phyloP scores from a whole-genome alignment of 2,113 vertebrate genomes.

The Silurus meridionalis region DNA sequence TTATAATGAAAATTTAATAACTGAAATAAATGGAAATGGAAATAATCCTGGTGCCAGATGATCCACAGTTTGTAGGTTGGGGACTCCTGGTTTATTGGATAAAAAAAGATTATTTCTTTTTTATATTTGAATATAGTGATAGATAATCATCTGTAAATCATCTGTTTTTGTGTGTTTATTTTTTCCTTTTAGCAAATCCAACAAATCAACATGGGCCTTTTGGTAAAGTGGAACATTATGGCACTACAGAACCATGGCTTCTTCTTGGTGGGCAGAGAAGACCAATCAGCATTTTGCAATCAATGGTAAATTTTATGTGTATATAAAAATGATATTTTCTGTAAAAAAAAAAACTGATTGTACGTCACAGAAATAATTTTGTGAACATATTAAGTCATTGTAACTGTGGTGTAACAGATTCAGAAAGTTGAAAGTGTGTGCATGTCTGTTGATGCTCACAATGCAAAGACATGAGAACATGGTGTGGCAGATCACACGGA shows the following conservation, averaged over 20 bases:
- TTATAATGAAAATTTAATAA: too few species aligned
- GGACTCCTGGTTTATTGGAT: too few species aligned
- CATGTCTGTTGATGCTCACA: too few species aligned
- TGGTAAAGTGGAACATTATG: slow-evolving; percentile 64
- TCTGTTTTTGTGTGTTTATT: background rate
- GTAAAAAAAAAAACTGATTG: background rate
- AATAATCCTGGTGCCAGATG: too few species aligned
- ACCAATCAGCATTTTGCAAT: slow-evolving; percentile 61
- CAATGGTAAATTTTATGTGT: slow-evolving; percentile 67
- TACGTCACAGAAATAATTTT: background rate
- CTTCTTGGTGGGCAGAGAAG: slow-evolving; percentile 75
- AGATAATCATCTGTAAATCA: background rate
- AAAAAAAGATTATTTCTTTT: too few species aligned
- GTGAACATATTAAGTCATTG: background rate
- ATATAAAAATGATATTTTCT: background rate
- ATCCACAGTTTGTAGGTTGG: too few species aligned
- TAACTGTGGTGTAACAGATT: background rate
- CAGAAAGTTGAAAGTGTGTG: too few species aligned
- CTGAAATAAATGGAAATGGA: too few species aligned
- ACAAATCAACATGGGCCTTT: slow-evolving; percentile 51
- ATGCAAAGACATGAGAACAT: background rate
- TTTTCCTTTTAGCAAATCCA: slow-evolving; percentile 48
- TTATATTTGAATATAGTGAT: too few species aligned
- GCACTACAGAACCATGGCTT: slow-evolving; percentile 76
- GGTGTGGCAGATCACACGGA: background rate